Percentiles rank a stretch among this genome's conserved stretches.
Conservation (phyloP, 2,113 vertebrate genomes). For the Solea senegalensis region DNA sequence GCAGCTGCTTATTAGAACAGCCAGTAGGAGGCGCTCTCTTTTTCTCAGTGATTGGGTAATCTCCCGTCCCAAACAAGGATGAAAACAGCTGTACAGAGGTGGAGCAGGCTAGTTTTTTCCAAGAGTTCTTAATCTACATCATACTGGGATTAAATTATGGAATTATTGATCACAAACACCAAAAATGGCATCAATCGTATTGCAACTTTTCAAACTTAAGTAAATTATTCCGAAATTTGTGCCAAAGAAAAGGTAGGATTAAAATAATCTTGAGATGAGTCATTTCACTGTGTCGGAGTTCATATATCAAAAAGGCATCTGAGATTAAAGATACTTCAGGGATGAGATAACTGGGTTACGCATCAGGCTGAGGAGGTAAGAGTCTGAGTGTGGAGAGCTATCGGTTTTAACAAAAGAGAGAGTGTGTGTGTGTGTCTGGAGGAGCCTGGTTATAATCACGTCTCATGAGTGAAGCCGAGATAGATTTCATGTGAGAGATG, state of each 20-base stretch:
- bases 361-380: constrained; percentile 11
- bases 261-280: not conserved
- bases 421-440: constrained; percentile 15
- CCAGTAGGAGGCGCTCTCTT: no score
- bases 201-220: no score
- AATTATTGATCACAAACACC: no score
- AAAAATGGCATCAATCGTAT: no score
- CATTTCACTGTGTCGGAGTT: not conserved
- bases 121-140: no score
- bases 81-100: no score
- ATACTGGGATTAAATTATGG: no score
- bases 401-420: constrained; percentile 21
- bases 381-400: constrained; percentile 9
- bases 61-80: no score
- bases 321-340: not conserved
- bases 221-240: no score
- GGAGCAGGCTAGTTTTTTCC: no score
- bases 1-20: no score
- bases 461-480: constrained; percentile 33
- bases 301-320: constrained; percentile 4
- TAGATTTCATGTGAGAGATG: constrained; percentile 46
- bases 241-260: not conserved
- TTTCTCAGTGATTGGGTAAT: no score
- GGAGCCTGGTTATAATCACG: constrained; percentile 37
- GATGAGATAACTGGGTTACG: not conserved